Evolutionary conservation across 2,888 invertebrate species (phyloP), one percentile per base, ranked within the genome.

Genomic region (Rhodophaea formosa): DNA sequence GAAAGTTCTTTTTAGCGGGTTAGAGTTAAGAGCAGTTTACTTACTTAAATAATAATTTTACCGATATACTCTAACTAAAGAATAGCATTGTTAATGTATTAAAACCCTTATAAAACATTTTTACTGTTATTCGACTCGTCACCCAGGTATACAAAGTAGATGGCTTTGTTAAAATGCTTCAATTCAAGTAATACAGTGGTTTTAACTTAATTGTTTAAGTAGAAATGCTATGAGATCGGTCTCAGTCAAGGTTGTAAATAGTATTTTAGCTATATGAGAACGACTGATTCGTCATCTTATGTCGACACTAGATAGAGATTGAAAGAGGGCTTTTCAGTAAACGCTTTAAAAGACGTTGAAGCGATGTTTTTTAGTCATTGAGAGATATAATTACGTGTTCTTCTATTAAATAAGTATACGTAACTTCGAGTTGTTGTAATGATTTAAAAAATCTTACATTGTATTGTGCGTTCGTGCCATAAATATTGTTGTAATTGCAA

Each of bases 171-270:
- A 54, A 45, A 32, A 30, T 43, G 57, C 59, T 59, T 55, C n/a
- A 29, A 8, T 14, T 56, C 5, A 47, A 30, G n/a, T 7, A 8
- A 30, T n/a, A 8, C 5, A 47, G 8, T n/a, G 5, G n/a, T 12
- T 39, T 39, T n/a, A 39, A 39, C 49, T 65, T 23, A 63, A 68
- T 75, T 64, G 65, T 74, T 77, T 72, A 72, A 71, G 72, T 75
- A 76, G 69, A 62, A 67, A 64, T 60, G 67, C 68, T 69, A 70
- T 66, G 67, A 74, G 71, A 72, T 65, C 68, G 72, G 68, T 79
- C 70, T 77, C 74, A 69, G 65, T 73, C 69, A 77, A 77, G 74
- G 73, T 80, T 82, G 76, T 86, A 85, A 75, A 85, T 87, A 86
- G 70, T 75, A 77, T 77, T 77, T 70, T 69, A 68, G 70, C 47